Conservation (phyloP, 2,113 vertebrate species). For the Peucedramus taeniatus region DNA sequence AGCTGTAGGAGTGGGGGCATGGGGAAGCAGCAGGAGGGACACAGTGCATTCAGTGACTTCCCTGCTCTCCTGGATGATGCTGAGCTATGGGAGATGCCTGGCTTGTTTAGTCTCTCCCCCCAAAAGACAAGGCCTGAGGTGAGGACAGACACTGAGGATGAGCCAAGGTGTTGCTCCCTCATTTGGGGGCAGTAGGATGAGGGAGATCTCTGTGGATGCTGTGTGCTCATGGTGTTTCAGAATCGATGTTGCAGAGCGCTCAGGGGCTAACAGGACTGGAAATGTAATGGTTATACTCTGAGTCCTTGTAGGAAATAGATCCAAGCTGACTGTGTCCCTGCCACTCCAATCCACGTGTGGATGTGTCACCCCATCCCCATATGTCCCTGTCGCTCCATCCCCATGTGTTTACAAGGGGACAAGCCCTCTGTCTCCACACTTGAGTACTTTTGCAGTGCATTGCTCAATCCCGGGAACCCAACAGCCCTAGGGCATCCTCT, state of each 20-base stretch:
- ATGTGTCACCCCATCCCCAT: background rate
- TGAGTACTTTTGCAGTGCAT: background rate
- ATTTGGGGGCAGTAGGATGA: background rate
- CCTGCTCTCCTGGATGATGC: background rate
- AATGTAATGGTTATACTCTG: background rate
- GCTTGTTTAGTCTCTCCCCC: background rate
- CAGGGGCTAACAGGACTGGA: background rate
- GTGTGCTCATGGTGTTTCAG: background rate
- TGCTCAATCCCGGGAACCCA: background rate
- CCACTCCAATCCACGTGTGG: background rate
- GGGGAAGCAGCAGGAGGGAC: background rate
- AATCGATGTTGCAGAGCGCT: background rate
- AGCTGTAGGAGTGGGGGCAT: rapidly evolving
- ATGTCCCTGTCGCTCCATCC: background rate
- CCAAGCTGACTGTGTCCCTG: background rate
- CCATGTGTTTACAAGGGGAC: background rate
- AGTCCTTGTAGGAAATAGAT: background rate
- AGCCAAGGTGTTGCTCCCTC: background rate
- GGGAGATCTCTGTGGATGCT: background rate
- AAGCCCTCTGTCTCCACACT: background rate
- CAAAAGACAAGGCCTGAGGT: background rate
- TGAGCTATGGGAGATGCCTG: background rate
- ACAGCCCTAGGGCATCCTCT: background rate
- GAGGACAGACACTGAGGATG: background rate
- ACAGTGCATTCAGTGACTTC: background rate